phyloP scores from a whole-genome alignment of 2,113 vertebrate genomes.

The Mustela lutreola region DNA sequence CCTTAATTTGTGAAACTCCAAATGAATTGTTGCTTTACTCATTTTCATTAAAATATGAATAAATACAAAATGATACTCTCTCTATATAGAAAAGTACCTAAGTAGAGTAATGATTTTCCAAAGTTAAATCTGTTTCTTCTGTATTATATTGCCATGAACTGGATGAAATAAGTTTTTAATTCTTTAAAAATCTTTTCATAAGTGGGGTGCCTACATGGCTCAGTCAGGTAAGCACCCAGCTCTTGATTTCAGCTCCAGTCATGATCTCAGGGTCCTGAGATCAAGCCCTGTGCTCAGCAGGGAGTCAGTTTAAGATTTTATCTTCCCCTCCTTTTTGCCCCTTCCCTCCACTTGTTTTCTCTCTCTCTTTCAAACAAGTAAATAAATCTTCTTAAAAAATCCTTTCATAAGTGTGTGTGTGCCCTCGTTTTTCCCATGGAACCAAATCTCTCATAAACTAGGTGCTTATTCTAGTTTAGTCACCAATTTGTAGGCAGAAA shows the following conservation, averaged over 20 bases:
- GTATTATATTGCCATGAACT: not conserved
- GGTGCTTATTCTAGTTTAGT: not conserved
- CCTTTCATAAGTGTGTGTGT: not conserved
- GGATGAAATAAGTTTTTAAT: not conserved
- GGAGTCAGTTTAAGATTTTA: not conserved
- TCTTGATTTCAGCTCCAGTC: not conserved
- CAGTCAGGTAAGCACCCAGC: not conserved
- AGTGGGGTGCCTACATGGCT: not conserved
- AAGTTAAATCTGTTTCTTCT: not conserved
- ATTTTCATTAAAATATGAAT: constrained; percentile 44
- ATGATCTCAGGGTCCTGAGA: not conserved
- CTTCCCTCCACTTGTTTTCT: not conserved
- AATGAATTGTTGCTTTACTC: constrained; percentile 24
- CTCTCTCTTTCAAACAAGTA: not conserved
- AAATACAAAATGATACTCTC: not conserved
- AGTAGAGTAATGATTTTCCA: not conserved
- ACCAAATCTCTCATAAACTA: not conserved
- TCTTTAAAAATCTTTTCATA: not conserved
- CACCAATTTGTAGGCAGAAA: not conserved
- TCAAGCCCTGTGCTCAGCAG: not conserved
- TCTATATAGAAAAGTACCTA: not conserved
- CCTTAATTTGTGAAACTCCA: not conserved
- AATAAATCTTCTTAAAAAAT: not conserved
- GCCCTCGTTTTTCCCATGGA: not conserved
- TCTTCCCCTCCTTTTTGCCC: not conserved